Evolutionary conservation across 2,113 vertebrate species (phyloP).

Genomic region (Pollachius pollachius): DNA sequence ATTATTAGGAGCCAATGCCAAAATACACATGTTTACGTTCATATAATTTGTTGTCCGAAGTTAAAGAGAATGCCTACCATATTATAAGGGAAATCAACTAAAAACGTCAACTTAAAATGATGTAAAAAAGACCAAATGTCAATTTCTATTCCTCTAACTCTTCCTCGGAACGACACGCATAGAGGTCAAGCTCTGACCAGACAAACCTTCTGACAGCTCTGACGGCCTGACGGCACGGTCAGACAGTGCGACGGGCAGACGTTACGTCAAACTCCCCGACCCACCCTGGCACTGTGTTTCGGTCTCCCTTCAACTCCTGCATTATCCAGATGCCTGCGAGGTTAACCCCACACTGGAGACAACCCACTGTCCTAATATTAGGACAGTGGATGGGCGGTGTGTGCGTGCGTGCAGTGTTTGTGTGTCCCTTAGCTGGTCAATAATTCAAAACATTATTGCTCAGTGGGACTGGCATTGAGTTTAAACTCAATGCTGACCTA

Average conservation of each 20-base stretch:
- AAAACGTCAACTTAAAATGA: too few relatives aligned
- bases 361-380: too few relatives aligned
- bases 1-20: too few relatives aligned
- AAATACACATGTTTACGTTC: too few relatives aligned
- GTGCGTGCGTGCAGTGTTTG: not conserved
- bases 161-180: too few relatives aligned
- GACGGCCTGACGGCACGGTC: not conserved
- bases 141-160: too few relatives aligned
- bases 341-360: conserved; percentile 20
- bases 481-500: not conserved
- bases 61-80: too few relatives aligned
- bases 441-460: not conserved
- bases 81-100: too few relatives aligned
- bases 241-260: not conserved
- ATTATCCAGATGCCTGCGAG: conserved; percentile 27
- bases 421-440: not conserved
- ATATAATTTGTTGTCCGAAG: too few relatives aligned
- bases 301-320: conserved; percentile 5
- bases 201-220: too few relatives aligned
- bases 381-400: not conserved
- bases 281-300: conserved; percentile 25
- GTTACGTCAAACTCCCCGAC: conserved; percentile 1
- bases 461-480: not conserved
- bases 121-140: too few relatives aligned
- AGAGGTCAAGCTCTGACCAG: too few relatives aligned